Base-by-base conservation (phyloP, 2,888 invertebrate genomes). In the Tipula helvola region DNA sequence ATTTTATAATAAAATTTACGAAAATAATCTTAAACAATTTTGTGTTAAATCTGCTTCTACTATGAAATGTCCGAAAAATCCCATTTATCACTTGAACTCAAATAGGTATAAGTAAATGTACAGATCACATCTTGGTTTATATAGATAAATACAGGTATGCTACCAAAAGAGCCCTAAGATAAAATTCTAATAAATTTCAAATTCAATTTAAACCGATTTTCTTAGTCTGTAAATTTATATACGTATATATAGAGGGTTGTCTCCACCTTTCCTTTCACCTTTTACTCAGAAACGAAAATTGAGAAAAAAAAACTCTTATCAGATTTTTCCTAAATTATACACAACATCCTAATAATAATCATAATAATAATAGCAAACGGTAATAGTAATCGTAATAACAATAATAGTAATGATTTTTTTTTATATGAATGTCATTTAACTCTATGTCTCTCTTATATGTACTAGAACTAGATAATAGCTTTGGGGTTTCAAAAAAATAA, bases 111-210 rank as follows among this genome's bases (percentile, higher is more conserved):
- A 71, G 71, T 71, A 71, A 28, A 28, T 28, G n/a, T 57, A 18
- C 28, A 28, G 71, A 71, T 71, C 71, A 28, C 28, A 71, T 71
- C 71, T 71, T 28, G 10, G 10, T 28, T 71, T 52, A 71, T 71
- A 28, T 71, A 71, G 71, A 52, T 52, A 52, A 52, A 52, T 52
- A 5, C 4, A 71, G 71, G 71, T 71, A 52, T 52, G 52, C 8
- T 52, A 71, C 28, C 71, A 28, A 71, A 28, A 71, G 28, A 71
- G 71, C 71, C 71, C 71, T 71, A 71, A 71, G 71, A 71, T 71
- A 71, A 71, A 71, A 71, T 71, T 71, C 71, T 71, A 71, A 71
- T 71, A 71, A 71, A 71, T 71, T 71, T 71, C 71, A 71, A 71
- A 71, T 71, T 71, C 71, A 71, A 71, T 71, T 71, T 71, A 71